phyloP scores from a whole-genome alignment of 2,888 invertebrate genomes.

The Thyatira batis region DNA sequence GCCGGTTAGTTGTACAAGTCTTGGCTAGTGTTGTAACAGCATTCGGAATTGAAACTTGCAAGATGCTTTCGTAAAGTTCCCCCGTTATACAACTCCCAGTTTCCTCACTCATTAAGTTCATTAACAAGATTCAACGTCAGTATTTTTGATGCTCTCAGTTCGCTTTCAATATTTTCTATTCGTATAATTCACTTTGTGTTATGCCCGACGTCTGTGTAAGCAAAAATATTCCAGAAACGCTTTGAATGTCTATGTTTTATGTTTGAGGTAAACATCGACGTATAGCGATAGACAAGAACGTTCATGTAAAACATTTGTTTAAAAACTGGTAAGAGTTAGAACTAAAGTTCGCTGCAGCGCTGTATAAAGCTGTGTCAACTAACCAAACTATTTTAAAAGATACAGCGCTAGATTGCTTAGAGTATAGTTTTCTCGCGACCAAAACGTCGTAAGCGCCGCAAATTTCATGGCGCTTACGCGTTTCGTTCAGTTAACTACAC shows the following conservation, averaged over 20 bases:
- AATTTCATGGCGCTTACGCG: no score
- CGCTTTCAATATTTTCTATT: constrained; percentile 73
- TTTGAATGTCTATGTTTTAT: constrained; percentile 77
- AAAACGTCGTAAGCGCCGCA: no score
- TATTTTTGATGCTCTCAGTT: constrained; percentile 70
- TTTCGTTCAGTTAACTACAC: no score
- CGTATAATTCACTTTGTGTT: constrained; percentile 68
- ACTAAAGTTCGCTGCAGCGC: no score
- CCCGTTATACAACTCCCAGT: constrained; percentile 58
- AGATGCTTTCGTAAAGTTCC: constrained; percentile 63
- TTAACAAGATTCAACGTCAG: constrained; percentile 73
- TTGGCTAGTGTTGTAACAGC: constrained; percentile 51
- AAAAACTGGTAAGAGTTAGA: no score
- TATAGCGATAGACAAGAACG: no score
- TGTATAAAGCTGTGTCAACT: no score
- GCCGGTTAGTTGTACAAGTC: constrained; percentile 44
- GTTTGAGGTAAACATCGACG: no score
- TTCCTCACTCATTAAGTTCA: constrained; percentile 77
- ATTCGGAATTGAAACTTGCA: constrained; percentile 66
- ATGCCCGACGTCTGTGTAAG: constrained; percentile 64
- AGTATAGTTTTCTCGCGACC: no score
- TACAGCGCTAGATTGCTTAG: no score
- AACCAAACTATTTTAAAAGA: no score
- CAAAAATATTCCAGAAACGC: constrained; percentile 73
- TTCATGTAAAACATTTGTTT: no score